Percentiles rank a stretch among this genome's conserved stretches.
phyloP scores from a whole-genome alignment of 2,888 invertebrate genomes.

The Latrodectus elegans region DNA sequence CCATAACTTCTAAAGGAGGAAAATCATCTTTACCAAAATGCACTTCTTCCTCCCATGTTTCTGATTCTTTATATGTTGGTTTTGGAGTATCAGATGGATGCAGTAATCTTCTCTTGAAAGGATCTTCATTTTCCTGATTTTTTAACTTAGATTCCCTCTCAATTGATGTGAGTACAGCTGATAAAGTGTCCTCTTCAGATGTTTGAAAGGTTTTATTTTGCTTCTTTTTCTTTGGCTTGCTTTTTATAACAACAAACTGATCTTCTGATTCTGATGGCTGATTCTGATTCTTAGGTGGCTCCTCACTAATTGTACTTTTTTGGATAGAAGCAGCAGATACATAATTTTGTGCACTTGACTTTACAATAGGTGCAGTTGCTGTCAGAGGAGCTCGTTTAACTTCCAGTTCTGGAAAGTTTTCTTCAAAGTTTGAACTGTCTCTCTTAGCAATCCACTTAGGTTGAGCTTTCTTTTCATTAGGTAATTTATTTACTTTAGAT shows the following conservation, averaged over 20 bases:
- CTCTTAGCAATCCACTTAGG: conserved; percentile 44
- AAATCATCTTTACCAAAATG: conserved; percentile 65
- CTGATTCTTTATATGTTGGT: background rate
- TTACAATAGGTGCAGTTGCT: background rate
- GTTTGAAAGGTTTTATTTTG: conserved; percentile 4
- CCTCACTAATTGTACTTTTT: background rate
- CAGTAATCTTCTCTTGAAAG: conserved; percentile 20
- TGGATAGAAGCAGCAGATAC: background rate
- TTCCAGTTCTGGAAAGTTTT: conserved; percentile 54
- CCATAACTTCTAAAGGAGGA: conserved; percentile 48
- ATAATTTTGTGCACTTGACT: background rate
- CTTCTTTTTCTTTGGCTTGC: conserved; percentile 64
- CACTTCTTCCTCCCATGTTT: conserved; percentile 20
- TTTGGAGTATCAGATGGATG: background rate
- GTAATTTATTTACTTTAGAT: background rate
- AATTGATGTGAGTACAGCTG: too few relatives aligned
- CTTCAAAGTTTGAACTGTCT: conserved; percentile 46
- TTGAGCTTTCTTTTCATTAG: conserved; percentile 1
- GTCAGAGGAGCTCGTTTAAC: conserved; percentile 10
- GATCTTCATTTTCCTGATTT: conserved; percentile 22
- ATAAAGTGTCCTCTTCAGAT: background rate
- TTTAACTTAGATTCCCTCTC: background rate
- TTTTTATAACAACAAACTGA: conserved; percentile 52
- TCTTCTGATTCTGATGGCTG: background rate
- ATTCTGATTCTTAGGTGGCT: background rate